Base-by-base conservation (phyloP, 2,113 vertebrate species). In the Odocoileus hemionus region DNA sequence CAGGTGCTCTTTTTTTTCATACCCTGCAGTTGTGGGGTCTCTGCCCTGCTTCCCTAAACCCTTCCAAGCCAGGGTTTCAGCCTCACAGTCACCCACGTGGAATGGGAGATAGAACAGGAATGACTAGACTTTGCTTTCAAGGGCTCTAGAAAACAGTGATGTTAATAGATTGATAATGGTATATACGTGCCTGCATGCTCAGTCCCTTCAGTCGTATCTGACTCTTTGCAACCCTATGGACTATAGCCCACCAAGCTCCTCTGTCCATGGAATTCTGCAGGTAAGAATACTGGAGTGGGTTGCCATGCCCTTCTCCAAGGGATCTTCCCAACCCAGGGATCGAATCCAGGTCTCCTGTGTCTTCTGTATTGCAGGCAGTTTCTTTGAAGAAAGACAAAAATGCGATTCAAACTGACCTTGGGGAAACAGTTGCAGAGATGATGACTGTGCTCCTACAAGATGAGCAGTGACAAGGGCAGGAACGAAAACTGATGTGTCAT, bases 121-220 rank as follows among this genome's bases (percentile, higher is more conserved):
- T 9, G n/a, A 67, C 12, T 67, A 16, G 1, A 33, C 26, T 78
- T 52, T 58, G 64, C 16, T 76, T 43, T 58, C 23, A n/a, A 58
- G 30, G 25, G 23, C 28, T 70, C 61, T 86, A 50, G 43, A 50
- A 28, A 58, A 58, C n/a, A 76, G 33, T 30, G 33, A 76, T 23
- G 45, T 76, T 23, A 50, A 39, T 50, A 36, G 33, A 1, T 70
- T 45, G 60, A 64, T 84, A 33, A 55, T 45, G 28, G 50, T 5
- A 12, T 36, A 57, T 2, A 30, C 15, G 0, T 36, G 64, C 64
- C 9, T 21, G 64, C 4, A 0, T 36, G n/a, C 67, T 70, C 19
- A 11, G n/a, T 36, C 0, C 0, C 64, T 70, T n/a, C 17, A 70
- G 64, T 70, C 1, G 0, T 70, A 12, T 70, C 67, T 0, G 0